Evolutionary conservation across 1,140 invertebrate genomes (phyloP).

Genomic region (Meloidogyne exigua): DNA sequence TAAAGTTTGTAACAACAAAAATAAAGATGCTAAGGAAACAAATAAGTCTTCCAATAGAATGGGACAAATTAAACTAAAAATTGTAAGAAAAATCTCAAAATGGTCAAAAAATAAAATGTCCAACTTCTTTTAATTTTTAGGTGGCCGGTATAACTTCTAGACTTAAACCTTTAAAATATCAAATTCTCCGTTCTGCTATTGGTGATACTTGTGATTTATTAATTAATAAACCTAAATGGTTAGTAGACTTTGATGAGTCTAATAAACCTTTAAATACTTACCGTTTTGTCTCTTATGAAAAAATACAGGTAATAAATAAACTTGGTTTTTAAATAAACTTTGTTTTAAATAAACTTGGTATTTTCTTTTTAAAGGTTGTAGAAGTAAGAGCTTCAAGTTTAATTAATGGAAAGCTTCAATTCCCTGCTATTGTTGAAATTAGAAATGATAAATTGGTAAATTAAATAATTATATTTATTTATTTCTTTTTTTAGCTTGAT

Average conservation of each 20-base stretch:
- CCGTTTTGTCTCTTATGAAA: slow-evolving; percentile 24
- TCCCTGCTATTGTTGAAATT: slow-evolving; percentile 41
- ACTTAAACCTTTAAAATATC: slow-evolving; percentile 41
- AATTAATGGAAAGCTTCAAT: slow-evolving; percentile 47
- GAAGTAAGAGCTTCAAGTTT: slow-evolving; percentile 49
- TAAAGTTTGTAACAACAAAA: background rate
- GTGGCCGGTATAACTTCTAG: slow-evolving; percentile 38
- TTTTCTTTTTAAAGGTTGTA: slow-evolving; percentile 33
- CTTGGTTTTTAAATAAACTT: too few species aligned
- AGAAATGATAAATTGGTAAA: slow-evolving; percentile 39
- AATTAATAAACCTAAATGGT: slow-evolving; percentile 27
- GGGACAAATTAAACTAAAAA: background rate
- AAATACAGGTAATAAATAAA: slow-evolving; percentile 33
- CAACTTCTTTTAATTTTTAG: background rate
- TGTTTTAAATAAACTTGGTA: background rate
- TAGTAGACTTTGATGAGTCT: slow-evolving; percentile 16
- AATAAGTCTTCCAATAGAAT: background rate
- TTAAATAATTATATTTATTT: background rate
- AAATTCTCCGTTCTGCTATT: slow-evolving; percentile 33
- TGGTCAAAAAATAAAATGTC: background rate
- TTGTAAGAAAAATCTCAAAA: background rate
- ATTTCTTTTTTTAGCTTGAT: slow-evolving; percentile 19
- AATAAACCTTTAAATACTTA: slow-evolving; percentile 15
- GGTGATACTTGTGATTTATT: slow-evolving; percentile 4
- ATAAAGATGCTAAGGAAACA: background rate